Conservation (phyloP, 2,113 vertebrate species). For the Ochotona curzoniae region DNA sequence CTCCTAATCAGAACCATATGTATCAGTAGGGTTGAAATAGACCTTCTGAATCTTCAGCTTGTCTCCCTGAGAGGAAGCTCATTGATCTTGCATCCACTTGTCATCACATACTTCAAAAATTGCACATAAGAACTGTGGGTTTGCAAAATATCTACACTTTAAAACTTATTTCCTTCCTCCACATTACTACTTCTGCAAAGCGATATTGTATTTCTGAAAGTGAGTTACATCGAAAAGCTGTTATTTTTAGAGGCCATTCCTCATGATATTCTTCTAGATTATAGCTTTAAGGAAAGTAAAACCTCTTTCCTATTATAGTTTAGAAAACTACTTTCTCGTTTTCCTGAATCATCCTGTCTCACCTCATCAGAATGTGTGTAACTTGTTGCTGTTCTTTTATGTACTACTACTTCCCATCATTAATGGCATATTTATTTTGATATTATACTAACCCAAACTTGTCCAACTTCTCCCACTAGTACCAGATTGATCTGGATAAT, state of each 20-base stretch:
- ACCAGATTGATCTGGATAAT: neutral
- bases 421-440: neutral
- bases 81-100: conserved; percentile 31
- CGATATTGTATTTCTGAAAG: conserved; percentile 48
- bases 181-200: conserved; percentile 30
- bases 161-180: conserved; percentile 41
- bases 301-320: neutral
- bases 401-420: neutral
- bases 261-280: conserved; percentile 32
- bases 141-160: conserved; percentile 48
- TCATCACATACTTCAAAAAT: conserved; percentile 34
- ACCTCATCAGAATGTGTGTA: neutral
- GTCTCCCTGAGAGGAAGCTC: neutral
- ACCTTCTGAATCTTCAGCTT: neutral
- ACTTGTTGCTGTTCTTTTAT: neutral
- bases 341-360: conserved; percentile 19
- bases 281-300: conserved; percentile 4
- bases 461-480: neutral
- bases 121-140: neutral
- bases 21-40: neutral
- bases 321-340: conserved; percentile 21
- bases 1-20: neutral
- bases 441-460: neutral
- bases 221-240: conserved; percentile 48
- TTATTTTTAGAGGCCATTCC: conserved; percentile 58